These are phyloP conservation scores for Epiblema foenella DNA, from an alignment of 2,888 invertebrate species.

Conservation along the genomic window DNA sequence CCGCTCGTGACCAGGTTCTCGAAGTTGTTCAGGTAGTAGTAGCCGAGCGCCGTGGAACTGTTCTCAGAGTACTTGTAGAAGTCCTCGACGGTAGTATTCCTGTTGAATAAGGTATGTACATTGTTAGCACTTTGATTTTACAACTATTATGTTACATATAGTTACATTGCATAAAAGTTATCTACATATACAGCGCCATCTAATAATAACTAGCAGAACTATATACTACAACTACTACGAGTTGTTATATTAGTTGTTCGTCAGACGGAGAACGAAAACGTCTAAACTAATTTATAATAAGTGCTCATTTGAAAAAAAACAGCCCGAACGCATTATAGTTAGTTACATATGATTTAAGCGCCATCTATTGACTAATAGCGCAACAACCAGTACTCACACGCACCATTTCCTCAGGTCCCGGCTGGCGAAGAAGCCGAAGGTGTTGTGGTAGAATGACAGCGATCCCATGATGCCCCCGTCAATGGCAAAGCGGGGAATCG, in stretches of 20 bases:
- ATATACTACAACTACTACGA: neutral
- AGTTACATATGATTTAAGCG: neutral
- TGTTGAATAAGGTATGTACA: constrained; percentile 60
- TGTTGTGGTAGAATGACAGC: no score
- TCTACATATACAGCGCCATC: neutral
- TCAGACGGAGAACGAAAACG: neutral
- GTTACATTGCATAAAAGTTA: no score
- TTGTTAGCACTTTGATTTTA: neutral
- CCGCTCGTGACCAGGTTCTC: constrained; percentile 90
- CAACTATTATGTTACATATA: no score
- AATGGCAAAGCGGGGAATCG: no score
- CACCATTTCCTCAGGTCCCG: no score
- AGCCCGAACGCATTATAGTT: no score
- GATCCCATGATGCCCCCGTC: no score
- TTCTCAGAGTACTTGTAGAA: constrained; percentile 90
- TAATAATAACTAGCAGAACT: neutral
- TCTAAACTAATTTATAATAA: no score
- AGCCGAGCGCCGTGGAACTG: constrained; percentile 89
- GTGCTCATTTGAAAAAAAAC: no score
- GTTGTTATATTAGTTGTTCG: no score
- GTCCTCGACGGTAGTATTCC: constrained; percentile 93
- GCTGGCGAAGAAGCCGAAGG: no score
- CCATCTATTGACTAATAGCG: neutral
- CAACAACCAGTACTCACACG: neutral
- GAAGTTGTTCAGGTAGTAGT: constrained; percentile 95